phyloP scores from a whole-genome alignment of 2,113 vertebrate genomes.

The Paradisaea rubra region DNA sequence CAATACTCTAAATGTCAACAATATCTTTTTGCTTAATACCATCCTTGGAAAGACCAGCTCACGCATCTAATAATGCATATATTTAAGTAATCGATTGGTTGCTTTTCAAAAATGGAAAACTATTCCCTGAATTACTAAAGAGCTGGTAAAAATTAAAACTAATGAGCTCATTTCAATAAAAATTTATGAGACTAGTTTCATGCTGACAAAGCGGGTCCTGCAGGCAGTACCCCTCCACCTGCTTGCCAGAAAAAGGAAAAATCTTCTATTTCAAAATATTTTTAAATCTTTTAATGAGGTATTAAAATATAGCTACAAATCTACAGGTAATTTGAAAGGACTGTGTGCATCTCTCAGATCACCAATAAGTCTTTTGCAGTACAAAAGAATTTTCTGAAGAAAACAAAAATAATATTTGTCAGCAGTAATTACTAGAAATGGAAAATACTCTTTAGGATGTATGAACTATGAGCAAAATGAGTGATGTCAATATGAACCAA shows the following conservation, averaged over 20 bases:
- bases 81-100: neutral
- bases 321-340: neutral
- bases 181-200: conserved; percentile 60
- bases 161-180: conserved; percentile 69
- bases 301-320: neutral
- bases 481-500: neutral
- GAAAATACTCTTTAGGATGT: neutral
- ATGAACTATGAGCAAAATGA: neutral
- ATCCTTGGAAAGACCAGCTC: neutral
- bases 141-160: conserved; percentile 53
- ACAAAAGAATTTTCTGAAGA: neutral
- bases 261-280: neutral
- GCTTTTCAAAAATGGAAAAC: neutral
- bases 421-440: neutral
- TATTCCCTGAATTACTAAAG: neutral
- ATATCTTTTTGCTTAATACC: neutral
- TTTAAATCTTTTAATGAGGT: conserved; percentile 10
- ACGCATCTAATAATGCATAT: neutral
- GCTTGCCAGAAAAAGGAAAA: neutral
- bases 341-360: neutral
- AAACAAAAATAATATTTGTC: neutral
- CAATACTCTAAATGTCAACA: neutral
- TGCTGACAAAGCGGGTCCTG: conserved; percentile 42
- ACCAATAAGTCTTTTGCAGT: neutral
- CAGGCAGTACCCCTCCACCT: conserved; percentile 28